These are phyloP conservation scores for Balaenoptera acutorostrata DNA, from an alignment of 2,113 vertebrate species.

Conservation along the genomic window DNA sequence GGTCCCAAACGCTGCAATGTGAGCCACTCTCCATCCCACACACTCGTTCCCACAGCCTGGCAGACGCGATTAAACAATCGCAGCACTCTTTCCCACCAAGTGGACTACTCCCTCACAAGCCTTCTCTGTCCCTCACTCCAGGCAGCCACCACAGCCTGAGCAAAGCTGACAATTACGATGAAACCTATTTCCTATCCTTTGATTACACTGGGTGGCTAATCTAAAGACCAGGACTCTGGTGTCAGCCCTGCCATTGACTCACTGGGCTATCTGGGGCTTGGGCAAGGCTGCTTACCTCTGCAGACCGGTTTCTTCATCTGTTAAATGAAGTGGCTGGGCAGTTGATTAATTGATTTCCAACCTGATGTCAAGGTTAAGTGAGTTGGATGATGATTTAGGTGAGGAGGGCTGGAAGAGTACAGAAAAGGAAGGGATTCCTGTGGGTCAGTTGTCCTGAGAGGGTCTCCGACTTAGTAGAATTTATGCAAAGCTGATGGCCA, in stretches of 20 bases:
- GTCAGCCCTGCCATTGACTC: not conserved
- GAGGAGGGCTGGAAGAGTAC: not conserved
- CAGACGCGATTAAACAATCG: not conserved
- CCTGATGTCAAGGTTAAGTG: not conserved
- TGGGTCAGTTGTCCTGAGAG: not conserved
- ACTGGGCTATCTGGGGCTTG: not conserved
- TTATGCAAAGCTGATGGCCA: not conserved
- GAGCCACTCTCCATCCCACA: not conserved
- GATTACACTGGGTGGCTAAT: not conserved
- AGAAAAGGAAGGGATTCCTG: not conserved
- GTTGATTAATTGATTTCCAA: not conserved
- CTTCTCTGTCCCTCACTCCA: not conserved
- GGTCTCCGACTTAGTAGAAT: not conserved
- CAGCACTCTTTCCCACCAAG: not conserved
- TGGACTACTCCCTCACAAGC: not conserved
- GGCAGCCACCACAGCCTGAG: not conserved
- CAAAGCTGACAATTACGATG: not conserved
- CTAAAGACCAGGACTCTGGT: constrained; percentile 4
- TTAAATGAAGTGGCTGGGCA: not conserved
- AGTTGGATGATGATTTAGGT: not conserved
- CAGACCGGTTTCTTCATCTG: not conserved
- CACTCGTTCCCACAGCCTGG: not conserved
- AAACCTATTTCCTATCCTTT: not conserved
- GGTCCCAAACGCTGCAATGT: not conserved
- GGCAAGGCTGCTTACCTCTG: not conserved